Evolutionary conservation across 1,140 invertebrate genomes (phyloP).

Genomic region (Drosophila persimilis): DNA sequence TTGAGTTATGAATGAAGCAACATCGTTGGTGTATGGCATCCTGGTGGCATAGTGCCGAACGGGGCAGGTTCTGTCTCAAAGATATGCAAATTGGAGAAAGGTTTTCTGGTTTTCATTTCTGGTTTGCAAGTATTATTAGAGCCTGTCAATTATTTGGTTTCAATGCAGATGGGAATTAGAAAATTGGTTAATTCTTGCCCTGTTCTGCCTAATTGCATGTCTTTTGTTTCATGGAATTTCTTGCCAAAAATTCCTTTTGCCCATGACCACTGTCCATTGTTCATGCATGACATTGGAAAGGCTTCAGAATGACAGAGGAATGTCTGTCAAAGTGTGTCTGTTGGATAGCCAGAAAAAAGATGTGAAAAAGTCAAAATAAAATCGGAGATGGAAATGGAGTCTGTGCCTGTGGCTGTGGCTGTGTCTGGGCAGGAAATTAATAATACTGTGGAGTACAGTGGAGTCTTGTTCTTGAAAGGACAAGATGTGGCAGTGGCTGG

Average conservation of each 20-base stretch:
- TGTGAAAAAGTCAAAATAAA: no score
- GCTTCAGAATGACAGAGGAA: constrained; percentile 3
- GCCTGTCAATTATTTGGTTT: constrained; percentile 37
- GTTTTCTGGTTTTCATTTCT: neutral
- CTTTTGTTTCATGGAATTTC: constrained; percentile 11
- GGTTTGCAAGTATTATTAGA: constrained; percentile 1
- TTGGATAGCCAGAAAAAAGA: constrained; percentile 1
- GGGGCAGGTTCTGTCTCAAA: constrained; percentile 18
- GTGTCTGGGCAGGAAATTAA: constrained; percentile 30
- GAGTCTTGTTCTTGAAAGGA: neutral
- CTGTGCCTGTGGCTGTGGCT: no score
- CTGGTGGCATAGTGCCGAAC: neutral
- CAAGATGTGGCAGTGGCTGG: neutral
- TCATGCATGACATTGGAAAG: no score
- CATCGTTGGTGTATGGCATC: constrained; percentile 6
- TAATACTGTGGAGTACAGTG: constrained; percentile 6
- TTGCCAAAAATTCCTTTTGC: neutral
- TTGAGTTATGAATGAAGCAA: constrained; percentile 56
- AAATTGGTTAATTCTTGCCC: constrained; percentile 28
- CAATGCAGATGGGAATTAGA: constrained; percentile 1
- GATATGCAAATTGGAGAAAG: constrained; percentile 31
- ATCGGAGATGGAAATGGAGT: no score
- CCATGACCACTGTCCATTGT: no score
- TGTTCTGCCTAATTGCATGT: constrained; percentile 22
- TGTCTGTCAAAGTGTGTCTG: neutral